Base-by-base conservation (phyloP, 2,888 invertebrate species). In the Drosophila nr. fundita region DNA sequence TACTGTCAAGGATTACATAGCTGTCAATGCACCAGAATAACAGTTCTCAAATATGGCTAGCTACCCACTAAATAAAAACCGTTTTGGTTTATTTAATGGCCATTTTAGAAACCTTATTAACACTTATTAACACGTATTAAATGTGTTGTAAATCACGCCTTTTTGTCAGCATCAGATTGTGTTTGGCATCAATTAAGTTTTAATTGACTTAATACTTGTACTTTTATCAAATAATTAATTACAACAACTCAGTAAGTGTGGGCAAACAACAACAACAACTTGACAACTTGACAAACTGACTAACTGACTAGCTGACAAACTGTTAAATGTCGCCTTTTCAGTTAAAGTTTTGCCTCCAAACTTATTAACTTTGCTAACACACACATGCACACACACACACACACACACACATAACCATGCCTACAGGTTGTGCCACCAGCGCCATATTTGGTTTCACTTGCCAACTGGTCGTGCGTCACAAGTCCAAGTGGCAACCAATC, bases 171-270 rank as follows among this genome's bases (percentile, higher is more conserved):
- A 83, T 87, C 83, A 76, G 80, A 82, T 83, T 82, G 74, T 48
- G 64, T 48, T 74, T 85, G 85, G 81, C 83, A 87, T 87, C 87
- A 87, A 87, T 87, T 83, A 76, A 80, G 76, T 70, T 79, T 87
- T 88, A 87, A 87, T 87, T 87, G 87, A 85, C 85, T 85, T 78
- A 78, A 80, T 83, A 83, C 83, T 80, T 88, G 87, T 88, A 80
- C 64, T 78, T 83, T 86, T 80, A 87, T 88, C 84, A 84, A 76
- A 87, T 83, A 87, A 87, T 87, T 87, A 88, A 87, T 87, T 88
- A 87, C 84, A 61, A 61, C 71, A 42, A 30, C 55, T 29, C 24
- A 6, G 1, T 7, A 29, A 40, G 75, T 68, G 78, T 76, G 70
- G 68, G 67, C 62, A 38, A 50, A 54, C 65, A 48, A 18, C 30